Evolutionary conservation across 2,888 invertebrate genomes (phyloP).

Genomic region (Zeuzera pyrina): DNA sequence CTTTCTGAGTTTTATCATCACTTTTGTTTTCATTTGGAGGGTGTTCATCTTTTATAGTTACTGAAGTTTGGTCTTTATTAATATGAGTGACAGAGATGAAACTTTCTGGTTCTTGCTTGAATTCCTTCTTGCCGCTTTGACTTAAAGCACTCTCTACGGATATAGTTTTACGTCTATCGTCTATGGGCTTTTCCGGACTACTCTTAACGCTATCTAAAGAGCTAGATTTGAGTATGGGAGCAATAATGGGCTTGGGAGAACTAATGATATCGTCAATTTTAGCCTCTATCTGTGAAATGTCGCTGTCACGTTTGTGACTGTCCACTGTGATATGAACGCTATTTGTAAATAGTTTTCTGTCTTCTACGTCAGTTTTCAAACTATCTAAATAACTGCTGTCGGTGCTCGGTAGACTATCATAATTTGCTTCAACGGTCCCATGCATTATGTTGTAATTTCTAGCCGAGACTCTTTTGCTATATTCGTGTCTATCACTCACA

Average conservation of each 20-base stretch:
- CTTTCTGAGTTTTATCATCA: constrained; percentile 50
- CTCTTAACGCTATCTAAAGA: constrained; percentile 75
- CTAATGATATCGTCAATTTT: constrained; percentile 71
- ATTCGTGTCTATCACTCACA: constrained; percentile 53
- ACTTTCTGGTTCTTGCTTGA: constrained; percentile 46
- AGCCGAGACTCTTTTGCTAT: constrained; percentile 51
- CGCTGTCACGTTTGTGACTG: constrained; percentile 56
- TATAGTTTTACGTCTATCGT: constrained; percentile 62
- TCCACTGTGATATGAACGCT: constrained; percentile 55
- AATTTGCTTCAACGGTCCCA: constrained; percentile 45
- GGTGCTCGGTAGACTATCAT: constrained; percentile 61
- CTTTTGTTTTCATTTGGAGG: constrained; percentile 41
- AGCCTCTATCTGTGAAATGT: constrained; percentile 69
- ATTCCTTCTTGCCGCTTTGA: constrained; percentile 29
- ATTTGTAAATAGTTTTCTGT: constrained; percentile 52
- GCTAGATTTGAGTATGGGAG: constrained; percentile 65
- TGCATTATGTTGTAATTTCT: constrained; percentile 52
- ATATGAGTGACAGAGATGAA: constrained; percentile 74
- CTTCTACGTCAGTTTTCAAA: constrained; percentile 55
- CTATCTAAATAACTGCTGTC: constrained; percentile 65
- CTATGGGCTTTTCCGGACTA: constrained; percentile 61
- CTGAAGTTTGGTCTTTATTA: constrained; percentile 56
- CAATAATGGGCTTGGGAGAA: constrained; percentile 64
- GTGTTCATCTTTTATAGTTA: constrained; percentile 30
- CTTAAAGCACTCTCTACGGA: constrained; percentile 64